Evolutionary conservation across 2,113 vertebrate genomes (phyloP), one percentile per base, ranked within the genome.

Genomic region (Hipposideros armiger): DNA sequence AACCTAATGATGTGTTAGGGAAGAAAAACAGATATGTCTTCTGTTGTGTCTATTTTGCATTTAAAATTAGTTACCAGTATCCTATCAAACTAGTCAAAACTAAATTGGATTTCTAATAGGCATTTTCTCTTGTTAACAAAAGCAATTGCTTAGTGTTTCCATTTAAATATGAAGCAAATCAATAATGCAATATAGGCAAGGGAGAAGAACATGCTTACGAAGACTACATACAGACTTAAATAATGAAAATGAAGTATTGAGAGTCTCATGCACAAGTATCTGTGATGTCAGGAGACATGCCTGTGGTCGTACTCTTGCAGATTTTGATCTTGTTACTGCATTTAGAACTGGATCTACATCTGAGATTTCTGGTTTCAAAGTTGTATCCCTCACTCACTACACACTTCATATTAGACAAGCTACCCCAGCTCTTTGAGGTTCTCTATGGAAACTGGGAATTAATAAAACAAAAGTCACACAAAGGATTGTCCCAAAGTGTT

Each of bases 151-250:
- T 88, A 64, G 45, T 89, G 24, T 93, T 86, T 93, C 69, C 58
- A 83, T 64, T 95, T 93, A 62, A 92, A 94, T 91, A 50, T 77
- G 64, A 77, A 95, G 78, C 76, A 90, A 95, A 88, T 85, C 77
- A 94, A 67, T 82, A 90, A 73, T 69, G 45, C 52, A 28, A 70
- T 26, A 81, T 3, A 58, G 7, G 19, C n/a, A 81, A 93, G 36
- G 32, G 87, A 90, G 54, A 86, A 64, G 13, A 82, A 26, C 20
- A 88, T 47, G 16, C 32, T 95, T 14, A 84, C 22, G 22, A 74
- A 85, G 45, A 80, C 8, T 4, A 64, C 13, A 45, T 1, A 69
- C 10, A n/a, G 58, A 60, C 17, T 42, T 91, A 94, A 67, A 72
- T 69, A 94, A 67, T 54, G 24, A 47, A 83, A 87, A 73, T 10